These are phyloP conservation scores for Darevskia nairensis DNA, from an alignment of 2,797 vertebrate genomes.

Conservation along the genomic window DNA sequence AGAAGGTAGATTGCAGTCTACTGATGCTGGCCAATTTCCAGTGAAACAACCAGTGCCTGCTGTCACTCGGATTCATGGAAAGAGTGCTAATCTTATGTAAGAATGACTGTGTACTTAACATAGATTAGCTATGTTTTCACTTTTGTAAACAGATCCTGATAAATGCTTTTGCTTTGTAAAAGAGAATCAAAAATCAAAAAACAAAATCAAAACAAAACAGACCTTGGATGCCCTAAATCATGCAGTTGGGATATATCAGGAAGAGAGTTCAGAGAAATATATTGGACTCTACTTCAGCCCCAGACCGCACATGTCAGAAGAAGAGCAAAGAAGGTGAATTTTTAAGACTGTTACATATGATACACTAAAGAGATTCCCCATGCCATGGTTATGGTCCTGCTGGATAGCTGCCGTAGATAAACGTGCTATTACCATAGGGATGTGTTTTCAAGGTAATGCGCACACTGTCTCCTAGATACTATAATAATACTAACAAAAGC, in stretches of 20 bases:
- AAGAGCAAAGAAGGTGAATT: not conserved
- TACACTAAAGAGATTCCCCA: not conserved
- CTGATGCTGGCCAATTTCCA: not conserved
- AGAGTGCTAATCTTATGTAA: not conserved
- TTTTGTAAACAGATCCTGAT: not conserved
- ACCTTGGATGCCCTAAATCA: not conserved
- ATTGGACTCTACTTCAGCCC: not conserved
- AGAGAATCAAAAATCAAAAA: too few relatives aligned
- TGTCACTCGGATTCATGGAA: not conserved
- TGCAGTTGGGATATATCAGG: not conserved
- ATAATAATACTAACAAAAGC: not conserved
- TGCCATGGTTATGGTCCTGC: not conserved
- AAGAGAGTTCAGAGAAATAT: not conserved
- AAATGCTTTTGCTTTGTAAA: not conserved
- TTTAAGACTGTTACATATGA: not conserved
- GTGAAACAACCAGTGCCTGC: not conserved
- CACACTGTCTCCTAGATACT: not conserved
- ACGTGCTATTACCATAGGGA: not conserved
- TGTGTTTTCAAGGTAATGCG: not conserved
- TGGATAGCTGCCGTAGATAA: not conserved
- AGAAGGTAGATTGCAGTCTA: not conserved
- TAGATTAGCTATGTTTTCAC: not conserved
- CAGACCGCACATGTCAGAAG: not conserved
- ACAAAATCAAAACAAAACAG: too few relatives aligned
- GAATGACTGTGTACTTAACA: not conserved